phyloP scores from a whole-genome alignment of 2,113 vertebrate genomes.

The Loxodonta africana region DNA sequence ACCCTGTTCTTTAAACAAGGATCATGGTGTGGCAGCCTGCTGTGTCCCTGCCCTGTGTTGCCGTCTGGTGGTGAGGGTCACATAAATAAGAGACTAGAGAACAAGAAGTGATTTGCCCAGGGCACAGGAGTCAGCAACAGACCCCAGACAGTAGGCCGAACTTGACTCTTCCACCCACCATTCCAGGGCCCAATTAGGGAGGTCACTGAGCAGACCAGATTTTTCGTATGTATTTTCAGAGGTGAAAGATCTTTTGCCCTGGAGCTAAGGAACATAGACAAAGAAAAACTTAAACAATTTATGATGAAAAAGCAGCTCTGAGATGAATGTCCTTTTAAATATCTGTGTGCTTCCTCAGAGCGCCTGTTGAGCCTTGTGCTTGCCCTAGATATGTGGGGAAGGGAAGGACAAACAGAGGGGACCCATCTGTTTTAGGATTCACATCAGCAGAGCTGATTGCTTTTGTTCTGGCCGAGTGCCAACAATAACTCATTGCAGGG shows the following conservation, averaged over 20 bases:
- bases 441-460: constrained; percentile 1
- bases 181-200: constrained; percentile 78
- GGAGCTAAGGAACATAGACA: constrained; percentile 80
- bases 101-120: constrained; percentile 76
- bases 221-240: constrained; percentile 84
- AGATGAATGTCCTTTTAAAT: constrained; percentile 82
- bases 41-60: constrained; percentile 84
- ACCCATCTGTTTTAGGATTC: constrained; percentile 60
- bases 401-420: constrained; percentile 60
- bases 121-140: constrained; percentile 67
- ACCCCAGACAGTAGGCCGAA: constrained; percentile 71
- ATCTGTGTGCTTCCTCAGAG: constrained; percentile 57
- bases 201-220: constrained; percentile 77
- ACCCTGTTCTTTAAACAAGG: constrained; percentile 88
- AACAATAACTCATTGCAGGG: constrained; percentile 41
- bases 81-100: constrained; percentile 81
- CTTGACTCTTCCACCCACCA: constrained; percentile 74
- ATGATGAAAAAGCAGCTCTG: constrained; percentile 73
- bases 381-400: neutral
- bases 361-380: constrained; percentile 64
- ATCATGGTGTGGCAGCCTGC: constrained; percentile 84
- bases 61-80: constrained; percentile 77
- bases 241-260: constrained; percentile 81
- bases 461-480: constrained; percentile 42
- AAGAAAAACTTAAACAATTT: constrained; percentile 76